These are phyloP conservation scores for Formica aserva DNA, from an alignment of 2,888 invertebrate genomes.

Conservation along the genomic window DNA sequence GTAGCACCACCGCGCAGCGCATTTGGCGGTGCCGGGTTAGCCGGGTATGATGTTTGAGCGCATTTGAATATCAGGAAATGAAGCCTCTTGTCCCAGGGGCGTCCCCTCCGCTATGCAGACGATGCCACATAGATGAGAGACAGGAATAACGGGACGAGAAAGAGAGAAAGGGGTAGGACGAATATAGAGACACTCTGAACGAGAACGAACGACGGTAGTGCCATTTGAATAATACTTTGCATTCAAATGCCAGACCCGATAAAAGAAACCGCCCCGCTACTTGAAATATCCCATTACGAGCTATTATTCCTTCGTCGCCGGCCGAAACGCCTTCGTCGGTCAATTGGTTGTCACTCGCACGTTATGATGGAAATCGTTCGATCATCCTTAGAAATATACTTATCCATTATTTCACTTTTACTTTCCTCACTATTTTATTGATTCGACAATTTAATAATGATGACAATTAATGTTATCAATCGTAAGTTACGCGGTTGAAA, in stretches of 20 bases:
- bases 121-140: slow-evolving; percentile 38
- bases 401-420: background rate
- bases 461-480: background rate
- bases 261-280: slow-evolving; percentile 83
- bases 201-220: slow-evolving; percentile 64
- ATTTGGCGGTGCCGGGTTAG: slow-evolving; percentile 66
- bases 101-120: slow-evolving; percentile 52
- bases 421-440: background rate
- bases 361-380: background rate
- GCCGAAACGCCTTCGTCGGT: slow-evolving; percentile 58
- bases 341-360: slow-evolving; percentile 51
- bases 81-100: slow-evolving; percentile 81
- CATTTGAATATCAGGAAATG: slow-evolving; percentile 86
- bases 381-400: background rate
- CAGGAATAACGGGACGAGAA: slow-evolving; percentile 32
- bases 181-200: slow-evolving; percentile 51
- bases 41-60: slow-evolving; percentile 82
- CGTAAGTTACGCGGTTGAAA: background rate
- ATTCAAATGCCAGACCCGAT: slow-evolving; percentile 84
- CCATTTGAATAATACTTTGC: slow-evolving; percentile 85
- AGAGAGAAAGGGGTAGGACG: slow-evolving; percentile 11
- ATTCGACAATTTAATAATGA: background rate
- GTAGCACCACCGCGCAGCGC: slow-evolving; percentile 68
- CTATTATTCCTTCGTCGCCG: slow-evolving; percentile 79
- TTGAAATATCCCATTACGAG: slow-evolving; percentile 84